Evolutionary conservation across 2,113 vertebrate species (phyloP).

Genomic region (Erinaceus europaeus): DNA sequence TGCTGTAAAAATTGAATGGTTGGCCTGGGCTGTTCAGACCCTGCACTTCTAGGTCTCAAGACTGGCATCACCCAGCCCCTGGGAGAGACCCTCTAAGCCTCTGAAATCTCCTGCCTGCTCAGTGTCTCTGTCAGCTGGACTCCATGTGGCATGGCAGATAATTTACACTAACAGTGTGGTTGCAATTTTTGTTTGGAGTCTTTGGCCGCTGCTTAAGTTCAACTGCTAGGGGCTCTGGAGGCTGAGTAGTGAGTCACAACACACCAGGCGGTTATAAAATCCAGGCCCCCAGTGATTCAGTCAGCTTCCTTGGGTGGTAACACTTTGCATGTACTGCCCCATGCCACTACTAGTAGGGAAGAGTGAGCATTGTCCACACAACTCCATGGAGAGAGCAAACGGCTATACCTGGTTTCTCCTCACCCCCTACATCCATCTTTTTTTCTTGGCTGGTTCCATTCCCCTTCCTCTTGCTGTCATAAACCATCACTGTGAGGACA

Average conservation of each 20-base stretch:
- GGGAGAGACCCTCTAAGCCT: neutral
- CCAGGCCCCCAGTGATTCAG: neutral
- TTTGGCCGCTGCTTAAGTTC: too few species aligned
- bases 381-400: neutral
- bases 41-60: neutral
- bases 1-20: neutral
- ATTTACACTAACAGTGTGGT: neutral
- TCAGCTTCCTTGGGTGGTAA: neutral
- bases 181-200: neutral
- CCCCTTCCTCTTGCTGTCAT: neutral
- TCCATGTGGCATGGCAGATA: neutral
- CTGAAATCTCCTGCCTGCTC: too few species aligned
- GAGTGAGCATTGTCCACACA: neutral
- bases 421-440: accelerated
- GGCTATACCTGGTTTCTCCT: neutral
- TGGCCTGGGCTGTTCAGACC: neutral
- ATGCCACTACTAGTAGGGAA: too few species aligned
- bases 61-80: neutral
- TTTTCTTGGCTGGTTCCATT: neutral
- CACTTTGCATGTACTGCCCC: neutral
- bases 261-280: too few species aligned
- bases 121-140: too few species aligned
- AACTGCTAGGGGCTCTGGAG: too few species aligned
- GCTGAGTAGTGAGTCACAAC: too few species aligned
- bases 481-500: neutral